Percentiles rank a stretch among this genome's conserved stretches.
phyloP scores from a whole-genome alignment of 2,113 vertebrate species.

The Oreocharis arfaki region DNA sequence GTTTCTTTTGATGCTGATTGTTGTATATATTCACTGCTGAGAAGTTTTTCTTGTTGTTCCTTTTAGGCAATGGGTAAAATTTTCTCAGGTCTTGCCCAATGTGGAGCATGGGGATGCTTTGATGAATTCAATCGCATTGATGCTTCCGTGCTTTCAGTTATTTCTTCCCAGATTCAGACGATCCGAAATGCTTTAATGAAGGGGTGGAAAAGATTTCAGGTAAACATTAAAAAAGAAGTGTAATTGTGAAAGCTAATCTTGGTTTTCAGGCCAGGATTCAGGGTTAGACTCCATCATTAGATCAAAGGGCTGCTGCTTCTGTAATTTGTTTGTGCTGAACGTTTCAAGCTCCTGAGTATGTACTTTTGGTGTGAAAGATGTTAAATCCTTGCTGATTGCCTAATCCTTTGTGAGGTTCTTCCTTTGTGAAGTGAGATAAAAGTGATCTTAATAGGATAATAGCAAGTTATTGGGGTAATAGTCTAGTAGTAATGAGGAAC shows the following conservation, averaged over 20 bases:
- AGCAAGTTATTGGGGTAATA: neutral
- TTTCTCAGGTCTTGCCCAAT: conserved; percentile 92
- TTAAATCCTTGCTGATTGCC: neutral
- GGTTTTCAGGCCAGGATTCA: neutral
- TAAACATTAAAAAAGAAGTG: conserved; percentile 39
- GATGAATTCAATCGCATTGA: conserved; percentile 97
- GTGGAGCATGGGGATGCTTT: conserved; percentile 97
- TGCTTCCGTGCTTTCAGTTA: conserved; percentile 94
- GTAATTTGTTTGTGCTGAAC: neutral
- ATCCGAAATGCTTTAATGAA: conserved; percentile 91
- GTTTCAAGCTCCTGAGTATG: neutral
- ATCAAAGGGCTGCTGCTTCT: neutral
- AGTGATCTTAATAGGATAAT: neutral
- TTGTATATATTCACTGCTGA: neutral
- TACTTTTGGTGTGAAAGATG: neutral
- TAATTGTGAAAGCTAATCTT: neutral
- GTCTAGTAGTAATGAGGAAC: neutral
- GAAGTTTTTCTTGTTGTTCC: neutral
- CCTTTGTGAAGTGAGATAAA: neutral
- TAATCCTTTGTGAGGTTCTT: neutral
- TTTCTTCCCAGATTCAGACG: conserved; percentile 95
- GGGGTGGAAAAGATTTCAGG: conserved; percentile 84
- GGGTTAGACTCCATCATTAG: neutral
- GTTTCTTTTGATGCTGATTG: neutral
- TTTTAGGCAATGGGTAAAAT: conserved; percentile 92